Evolutionary conservation across 2,113 vertebrate genomes (phyloP).

Genomic region (Monopterus albus): DNA sequence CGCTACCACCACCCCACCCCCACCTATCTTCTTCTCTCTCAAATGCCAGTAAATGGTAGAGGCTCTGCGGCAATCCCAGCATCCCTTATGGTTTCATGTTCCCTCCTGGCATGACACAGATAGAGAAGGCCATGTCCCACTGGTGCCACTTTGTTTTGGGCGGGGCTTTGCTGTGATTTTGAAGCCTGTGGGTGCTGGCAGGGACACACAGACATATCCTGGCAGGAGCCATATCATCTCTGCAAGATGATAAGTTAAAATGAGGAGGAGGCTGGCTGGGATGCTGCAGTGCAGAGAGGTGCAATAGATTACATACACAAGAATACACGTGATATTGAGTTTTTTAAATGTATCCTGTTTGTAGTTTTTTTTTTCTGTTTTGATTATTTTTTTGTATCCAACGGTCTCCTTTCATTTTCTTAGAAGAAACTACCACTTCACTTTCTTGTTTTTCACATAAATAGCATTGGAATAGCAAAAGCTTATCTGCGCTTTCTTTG

Average conservation of each 20-base stretch:
- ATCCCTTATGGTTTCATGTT: slow-evolving; percentile 44
- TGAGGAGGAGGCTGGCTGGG: not conserved
- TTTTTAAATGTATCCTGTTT: too few species aligned
- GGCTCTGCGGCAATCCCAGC: slow-evolving; percentile 39
- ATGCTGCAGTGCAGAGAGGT: slow-evolving; percentile 7
- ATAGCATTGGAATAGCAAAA: not conserved
- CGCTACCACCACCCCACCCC: not conserved
- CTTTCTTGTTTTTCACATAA: not conserved
- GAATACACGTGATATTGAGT: not conserved
- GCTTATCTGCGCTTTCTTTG: slow-evolving; percentile 23
- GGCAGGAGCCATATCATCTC: slow-evolving; percentile 47
- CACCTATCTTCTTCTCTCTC: not conserved
- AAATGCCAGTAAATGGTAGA: slow-evolving; percentile 45
- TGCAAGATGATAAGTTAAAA: slow-evolving; percentile 45
- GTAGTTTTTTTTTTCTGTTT: too few species aligned
- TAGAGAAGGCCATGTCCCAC: slow-evolving; percentile 37
- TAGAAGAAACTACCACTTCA: not conserved
- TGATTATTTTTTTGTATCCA: not conserved
- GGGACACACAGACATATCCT: slow-evolving; percentile 45
- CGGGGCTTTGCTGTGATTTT: slow-evolving; percentile 53
- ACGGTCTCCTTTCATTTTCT: not conserved
- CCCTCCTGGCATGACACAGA: slow-evolving; percentile 55
- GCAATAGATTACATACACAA: not conserved
- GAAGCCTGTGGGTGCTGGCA: slow-evolving; percentile 56
- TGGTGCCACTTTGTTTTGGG: slow-evolving; percentile 52